Conservation (phyloP, 1,140 invertebrate species). For the Bicyclus anynana region DNA sequence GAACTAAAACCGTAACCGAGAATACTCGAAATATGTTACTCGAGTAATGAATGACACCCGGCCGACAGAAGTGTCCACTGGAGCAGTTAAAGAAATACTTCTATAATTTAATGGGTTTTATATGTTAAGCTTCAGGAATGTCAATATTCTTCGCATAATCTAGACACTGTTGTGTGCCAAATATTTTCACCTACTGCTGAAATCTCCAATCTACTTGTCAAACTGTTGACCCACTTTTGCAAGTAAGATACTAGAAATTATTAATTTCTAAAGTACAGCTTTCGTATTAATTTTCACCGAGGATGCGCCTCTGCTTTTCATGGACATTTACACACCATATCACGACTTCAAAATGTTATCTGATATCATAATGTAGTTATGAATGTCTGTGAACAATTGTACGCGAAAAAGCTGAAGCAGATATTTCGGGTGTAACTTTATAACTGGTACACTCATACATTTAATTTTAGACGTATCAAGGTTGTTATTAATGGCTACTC, state of each 20-base stretch:
- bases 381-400: too few relatives aligned
- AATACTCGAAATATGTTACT: neutral
- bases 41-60: neutral
- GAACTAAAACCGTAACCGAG: slow-evolving; percentile 4
- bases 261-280: neutral
- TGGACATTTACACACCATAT: too few relatives aligned
- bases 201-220: slow-evolving; percentile 1
- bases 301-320: too few relatives aligned
- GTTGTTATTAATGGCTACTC: slow-evolving; percentile 46
- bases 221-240: neutral
- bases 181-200: slow-evolving; percentile 12
- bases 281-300: neutral
- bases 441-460: slow-evolving; percentile 25
- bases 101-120: neutral
- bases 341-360: too few relatives aligned
- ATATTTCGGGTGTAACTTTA: neutral
- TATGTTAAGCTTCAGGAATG: neutral
- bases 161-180: slow-evolving; percentile 14
- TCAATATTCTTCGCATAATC: slow-evolving; percentile 11
- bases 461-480: slow-evolving; percentile 60
- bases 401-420: too few relatives aligned
- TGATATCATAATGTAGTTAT: too few relatives aligned
- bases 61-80: neutral
- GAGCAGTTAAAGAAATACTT: neutral
- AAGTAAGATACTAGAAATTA: neutral